These are phyloP conservation scores for Holothuria leucospilota DNA, from an alignment of 53 echinoderm and acorn worm genomes.

Conservation along the genomic window DNA sequence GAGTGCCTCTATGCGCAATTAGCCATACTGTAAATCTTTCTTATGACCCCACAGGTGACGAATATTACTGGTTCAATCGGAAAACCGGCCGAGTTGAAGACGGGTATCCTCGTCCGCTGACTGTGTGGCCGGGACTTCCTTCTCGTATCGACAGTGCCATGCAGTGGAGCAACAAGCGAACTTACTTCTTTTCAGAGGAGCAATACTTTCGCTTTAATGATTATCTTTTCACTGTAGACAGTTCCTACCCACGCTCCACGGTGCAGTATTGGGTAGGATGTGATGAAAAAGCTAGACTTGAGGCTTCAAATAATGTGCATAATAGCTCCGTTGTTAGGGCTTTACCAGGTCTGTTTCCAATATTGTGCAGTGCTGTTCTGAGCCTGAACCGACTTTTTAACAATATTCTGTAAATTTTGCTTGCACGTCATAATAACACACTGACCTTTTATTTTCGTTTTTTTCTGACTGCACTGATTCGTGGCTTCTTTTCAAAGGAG, in stretches of 20 bases:
- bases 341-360: no score
- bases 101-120: conserved; percentile 75
- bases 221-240: conserved; percentile 37
- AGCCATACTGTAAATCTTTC: not conserved
- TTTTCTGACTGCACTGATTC: no score
- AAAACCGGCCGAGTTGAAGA: conserved; percentile 38
- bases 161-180: conserved; percentile 69
- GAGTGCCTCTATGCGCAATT: no score
- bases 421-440: no score
- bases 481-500: conserved; percentile 65
- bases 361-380: no score
- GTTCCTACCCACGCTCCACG: conserved; percentile 67
- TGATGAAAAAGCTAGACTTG: not conserved
- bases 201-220: conserved; percentile 80
- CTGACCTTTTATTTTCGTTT: no score
- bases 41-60: conserved; percentile 64
- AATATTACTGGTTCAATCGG: conserved; percentile 42
- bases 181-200: conserved; percentile 83
- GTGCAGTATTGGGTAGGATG: conserved; percentile 79
- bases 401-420: no score
- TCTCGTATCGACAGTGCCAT: conserved; percentile 60
- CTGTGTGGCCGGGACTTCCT: conserved; percentile 74
- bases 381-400: no score
- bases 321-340: not conserved
- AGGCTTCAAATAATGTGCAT: not conserved